A percentile compares a stretch with the other conserved stretches of the same genome.
These are phyloP conservation scores for Thripadectes ignobilis DNA, from an alignment of 2,797 vertebrate genomes.

Conservation along the genomic window DNA sequence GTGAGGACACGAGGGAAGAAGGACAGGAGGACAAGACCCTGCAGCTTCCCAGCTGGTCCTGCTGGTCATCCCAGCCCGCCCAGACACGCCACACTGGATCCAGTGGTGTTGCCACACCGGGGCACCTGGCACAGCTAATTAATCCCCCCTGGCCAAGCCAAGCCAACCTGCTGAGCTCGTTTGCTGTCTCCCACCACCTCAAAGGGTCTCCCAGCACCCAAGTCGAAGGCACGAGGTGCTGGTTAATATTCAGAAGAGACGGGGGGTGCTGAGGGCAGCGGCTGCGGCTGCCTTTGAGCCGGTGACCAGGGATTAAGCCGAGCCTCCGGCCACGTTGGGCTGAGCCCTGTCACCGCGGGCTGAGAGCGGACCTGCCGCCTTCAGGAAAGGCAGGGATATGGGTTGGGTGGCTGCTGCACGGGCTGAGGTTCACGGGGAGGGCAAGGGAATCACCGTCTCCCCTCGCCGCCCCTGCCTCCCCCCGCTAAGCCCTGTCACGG, in stretches of 20 bases:
- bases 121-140: neutral
- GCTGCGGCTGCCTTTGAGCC: neutral
- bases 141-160: neutral
- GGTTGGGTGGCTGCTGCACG: neutral
- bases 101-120: neutral
- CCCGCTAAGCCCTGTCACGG: accelerated
- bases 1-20: neutral
- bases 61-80: neutral
- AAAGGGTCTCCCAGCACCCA: neutral
- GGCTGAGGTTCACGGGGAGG: neutral
- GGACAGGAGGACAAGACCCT: neutral
- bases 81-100: neutral
- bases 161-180: neutral
- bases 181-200: neutral
- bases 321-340: neutral
- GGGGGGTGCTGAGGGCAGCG: neutral
- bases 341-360: neutral
- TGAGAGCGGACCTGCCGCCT: neutral
- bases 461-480: neutral
- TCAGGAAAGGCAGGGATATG: neutral
- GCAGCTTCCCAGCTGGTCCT: neutral
- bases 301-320: neutral
- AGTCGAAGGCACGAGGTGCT: neutral
- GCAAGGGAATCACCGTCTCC: neutral
- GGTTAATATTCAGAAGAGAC: neutral